Conservation (phyloP, 2,113 vertebrate genomes). For the Neogobius melanostomus region DNA sequence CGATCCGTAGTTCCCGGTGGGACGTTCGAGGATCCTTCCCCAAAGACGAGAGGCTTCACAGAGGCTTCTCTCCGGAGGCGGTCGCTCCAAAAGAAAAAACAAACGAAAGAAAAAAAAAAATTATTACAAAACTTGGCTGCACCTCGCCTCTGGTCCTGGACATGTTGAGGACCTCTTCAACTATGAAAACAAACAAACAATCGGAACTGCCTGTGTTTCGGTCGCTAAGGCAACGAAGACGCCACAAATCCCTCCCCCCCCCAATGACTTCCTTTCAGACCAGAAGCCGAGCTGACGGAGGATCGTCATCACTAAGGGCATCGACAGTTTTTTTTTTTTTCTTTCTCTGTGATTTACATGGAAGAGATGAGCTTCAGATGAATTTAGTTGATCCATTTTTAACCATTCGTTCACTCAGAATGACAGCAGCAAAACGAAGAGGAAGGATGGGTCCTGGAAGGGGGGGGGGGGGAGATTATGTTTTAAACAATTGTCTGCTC, state of each 20-base stretch:
- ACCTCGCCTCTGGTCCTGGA: slow-evolving; percentile 62
- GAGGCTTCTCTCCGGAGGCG: slow-evolving; percentile 44
- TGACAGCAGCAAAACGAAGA: slow-evolving; percentile 37
- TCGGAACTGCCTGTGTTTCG: slow-evolving; percentile 53
- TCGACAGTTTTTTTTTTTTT: slow-evolving; percentile 27
- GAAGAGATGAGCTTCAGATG: slow-evolving; percentile 54
- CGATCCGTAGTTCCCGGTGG: slow-evolving; percentile 81
- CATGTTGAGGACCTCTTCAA: slow-evolving; percentile 46
- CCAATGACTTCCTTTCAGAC: slow-evolving; percentile 59
- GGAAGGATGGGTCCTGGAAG: slow-evolving; percentile 26
- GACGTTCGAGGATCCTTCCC: slow-evolving; percentile 47
- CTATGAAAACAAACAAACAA: slow-evolving; percentile 38
- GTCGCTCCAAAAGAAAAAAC: slow-evolving; percentile 41
- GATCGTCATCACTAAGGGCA: slow-evolving; percentile 55
- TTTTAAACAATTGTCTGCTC: slow-evolving; percentile 79
- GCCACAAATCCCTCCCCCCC: slow-evolving; percentile 55
- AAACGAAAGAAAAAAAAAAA: not conserved
- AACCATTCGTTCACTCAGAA: slow-evolving; percentile 66
- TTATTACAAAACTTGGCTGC: slow-evolving; percentile 44
- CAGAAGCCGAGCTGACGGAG: slow-evolving; percentile 44
- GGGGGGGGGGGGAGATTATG: slow-evolving; percentile 62
- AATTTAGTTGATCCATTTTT: slow-evolving; percentile 66
- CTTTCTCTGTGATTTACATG: slow-evolving; percentile 19
- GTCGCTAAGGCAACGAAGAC: slow-evolving; percentile 58
- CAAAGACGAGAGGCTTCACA: slow-evolving; percentile 49